A percentile compares a stretch with the other conserved stretches of the same genome.
These are phyloP conservation scores for Naja naja DNA, from an alignment of 2,113 vertebrate genomes.

Conservation along the genomic window DNA sequence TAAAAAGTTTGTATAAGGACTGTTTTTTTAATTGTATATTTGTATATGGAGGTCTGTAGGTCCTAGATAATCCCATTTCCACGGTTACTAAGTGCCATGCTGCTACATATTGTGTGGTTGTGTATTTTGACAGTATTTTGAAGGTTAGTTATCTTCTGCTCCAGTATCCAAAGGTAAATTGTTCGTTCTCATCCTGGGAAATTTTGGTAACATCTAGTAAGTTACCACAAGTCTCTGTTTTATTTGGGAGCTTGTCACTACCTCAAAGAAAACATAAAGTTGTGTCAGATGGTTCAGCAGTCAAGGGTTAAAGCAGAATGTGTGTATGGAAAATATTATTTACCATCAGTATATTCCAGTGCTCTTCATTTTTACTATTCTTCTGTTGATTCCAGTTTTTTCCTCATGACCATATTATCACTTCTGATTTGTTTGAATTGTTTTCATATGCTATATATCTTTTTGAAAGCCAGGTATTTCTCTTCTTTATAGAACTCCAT, in stretches of 20 bases:
- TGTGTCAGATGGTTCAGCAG: background rate
- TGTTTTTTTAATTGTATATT: constrained; percentile 74
- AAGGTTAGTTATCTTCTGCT: background rate
- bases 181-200: background rate
- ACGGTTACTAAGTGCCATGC: constrained; percentile 43
- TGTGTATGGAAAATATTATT: constrained; percentile 47
- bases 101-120: constrained; percentile 2
- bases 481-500: constrained; percentile 1
- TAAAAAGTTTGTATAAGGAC: constrained; percentile 70
- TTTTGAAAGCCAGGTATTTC: constrained; percentile 29
- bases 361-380: constrained; percentile 3
- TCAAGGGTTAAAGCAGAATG: constrained; percentile 6
- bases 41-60: constrained; percentile 73
- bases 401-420: background rate
- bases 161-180: background rate
- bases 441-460: constrained; percentile 11
- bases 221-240: constrained; percentile 5
- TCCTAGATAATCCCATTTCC: constrained; percentile 58
- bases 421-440: constrained; percentile 17
- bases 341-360: constrained; percentile 31
- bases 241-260: constrained; percentile 12
- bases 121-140: background rate
- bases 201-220: background rate
- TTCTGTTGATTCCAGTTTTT: constrained; percentile 24
- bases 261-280: constrained; percentile 4